Percentiles rank a stretch among this genome's conserved stretches.
Conservation (phyloP, 2,113 vertebrate genomes). For the Pontoporia blainvillei region DNA sequence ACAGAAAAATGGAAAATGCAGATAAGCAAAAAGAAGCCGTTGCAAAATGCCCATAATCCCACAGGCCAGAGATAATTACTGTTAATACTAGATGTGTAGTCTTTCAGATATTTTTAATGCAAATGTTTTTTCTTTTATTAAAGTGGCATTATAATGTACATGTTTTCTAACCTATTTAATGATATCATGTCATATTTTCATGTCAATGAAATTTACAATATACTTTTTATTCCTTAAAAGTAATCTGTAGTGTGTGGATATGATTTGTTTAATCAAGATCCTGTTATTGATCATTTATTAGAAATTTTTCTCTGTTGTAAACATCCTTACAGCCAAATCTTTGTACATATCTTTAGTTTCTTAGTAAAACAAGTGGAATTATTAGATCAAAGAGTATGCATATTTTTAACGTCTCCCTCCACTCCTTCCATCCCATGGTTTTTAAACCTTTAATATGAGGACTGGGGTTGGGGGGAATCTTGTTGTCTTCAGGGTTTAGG, state of each 20-base stretch:
- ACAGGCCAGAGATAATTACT: background rate
- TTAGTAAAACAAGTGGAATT: background rate
- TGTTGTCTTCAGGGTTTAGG: conserved; percentile 52
- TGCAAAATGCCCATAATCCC: background rate
- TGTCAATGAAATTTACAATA: background rate
- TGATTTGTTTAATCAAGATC: background rate
- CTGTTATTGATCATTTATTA: background rate
- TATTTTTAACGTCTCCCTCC: background rate
- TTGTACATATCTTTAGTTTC: conserved; percentile 31
- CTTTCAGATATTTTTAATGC: background rate
- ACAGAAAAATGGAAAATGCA: background rate
- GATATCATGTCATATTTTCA: conserved; percentile 4
- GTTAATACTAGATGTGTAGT: background rate
- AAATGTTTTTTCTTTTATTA: conserved; percentile 13
- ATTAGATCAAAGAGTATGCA: background rate
- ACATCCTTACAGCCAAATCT: background rate
- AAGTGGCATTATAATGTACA: background rate
- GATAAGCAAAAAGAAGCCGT: conserved; percentile 2
- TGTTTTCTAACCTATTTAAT: background rate
- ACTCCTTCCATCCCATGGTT: background rate
- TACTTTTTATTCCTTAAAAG: conserved; percentile 1
- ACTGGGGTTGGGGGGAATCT: background rate
- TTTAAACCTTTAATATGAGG: conserved; percentile 34
- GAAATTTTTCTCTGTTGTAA: conserved; percentile 11
- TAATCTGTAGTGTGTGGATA: background rate